A percentile compares a stretch with the other conserved stretches of the same genome.
These are phyloP conservation scores for Metopolophium dirhodum DNA, from an alignment of 1,140 invertebrate species.

Conservation along the genomic window DNA sequence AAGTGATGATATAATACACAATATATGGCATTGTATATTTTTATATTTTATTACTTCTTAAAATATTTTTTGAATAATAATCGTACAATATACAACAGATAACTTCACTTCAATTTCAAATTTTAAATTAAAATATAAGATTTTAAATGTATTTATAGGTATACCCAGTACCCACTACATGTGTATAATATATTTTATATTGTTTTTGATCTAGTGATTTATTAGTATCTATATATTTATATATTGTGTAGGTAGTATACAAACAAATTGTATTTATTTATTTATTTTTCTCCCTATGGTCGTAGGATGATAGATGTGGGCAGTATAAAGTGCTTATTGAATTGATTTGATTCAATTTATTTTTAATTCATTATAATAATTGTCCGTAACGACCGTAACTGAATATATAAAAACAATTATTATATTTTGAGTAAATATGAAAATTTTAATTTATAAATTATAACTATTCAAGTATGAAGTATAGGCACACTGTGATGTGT, in stretches of 20 bases:
- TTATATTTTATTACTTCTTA: neutral
- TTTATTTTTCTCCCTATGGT: neutral
- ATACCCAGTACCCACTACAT: neutral
- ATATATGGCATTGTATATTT: neutral
- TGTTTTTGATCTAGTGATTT: neutral
- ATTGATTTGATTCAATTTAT: slow-evolving; percentile 12
- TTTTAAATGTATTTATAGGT: neutral
- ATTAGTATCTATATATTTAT: neutral
- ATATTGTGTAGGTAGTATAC: neutral
- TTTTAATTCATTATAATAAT: neutral
- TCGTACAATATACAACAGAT: neutral
- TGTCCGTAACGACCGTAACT: neutral
- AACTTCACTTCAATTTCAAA: neutral
- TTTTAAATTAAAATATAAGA: neutral
- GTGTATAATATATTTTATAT: neutral
- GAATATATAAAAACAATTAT: neutral
- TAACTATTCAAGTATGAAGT: neutral
- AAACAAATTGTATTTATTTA: neutral
- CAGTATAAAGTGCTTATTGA: neutral
- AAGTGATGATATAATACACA: no score
- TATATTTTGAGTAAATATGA: neutral
- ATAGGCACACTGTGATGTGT: neutral
- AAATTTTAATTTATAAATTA: neutral
- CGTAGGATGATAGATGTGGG: neutral
- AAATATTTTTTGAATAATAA: neutral